phyloP scores from a whole-genome alignment of 2,888 invertebrate genomes.

The Trachelus iudaicus region DNA sequence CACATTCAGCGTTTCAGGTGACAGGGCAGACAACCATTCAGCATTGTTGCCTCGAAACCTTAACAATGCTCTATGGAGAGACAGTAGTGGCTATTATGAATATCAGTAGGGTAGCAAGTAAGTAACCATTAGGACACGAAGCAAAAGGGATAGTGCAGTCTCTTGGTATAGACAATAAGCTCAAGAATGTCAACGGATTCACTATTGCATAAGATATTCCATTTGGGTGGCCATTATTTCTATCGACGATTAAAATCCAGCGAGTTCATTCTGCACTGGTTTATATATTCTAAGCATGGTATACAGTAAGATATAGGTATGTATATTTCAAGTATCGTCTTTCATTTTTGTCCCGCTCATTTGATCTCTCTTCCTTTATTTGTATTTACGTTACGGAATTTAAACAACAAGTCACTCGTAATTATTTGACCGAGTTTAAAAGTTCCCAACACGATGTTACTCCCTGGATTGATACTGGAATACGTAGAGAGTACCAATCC shows the following conservation, averaged over 20 bases:
- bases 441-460: neutral
- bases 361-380: neutral
- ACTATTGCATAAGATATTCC: neutral
- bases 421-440: neutral
- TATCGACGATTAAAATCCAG: neutral
- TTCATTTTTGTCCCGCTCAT: neutral
- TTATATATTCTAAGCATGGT: neutral
- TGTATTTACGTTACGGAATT: neutral
- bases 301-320: neutral
- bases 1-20: conserved; percentile 18
- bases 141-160: conserved; percentile 11
- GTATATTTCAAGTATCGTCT: neutral
- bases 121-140: neutral
- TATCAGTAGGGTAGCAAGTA: neutral
- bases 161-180: neutral
- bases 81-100: conserved; percentile 1
- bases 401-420: neutral
- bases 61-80: conserved; percentile 24
- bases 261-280: neutral
- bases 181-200: neutral
- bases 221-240: neutral
- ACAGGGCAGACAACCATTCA: conserved; percentile 30
- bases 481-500: neutral
- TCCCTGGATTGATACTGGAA: neutral
- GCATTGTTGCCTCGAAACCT: conserved; percentile 22